Evolutionary conservation across 2,113 vertebrate species (phyloP).

Genomic region (Gadus macrocephalus): DNA sequence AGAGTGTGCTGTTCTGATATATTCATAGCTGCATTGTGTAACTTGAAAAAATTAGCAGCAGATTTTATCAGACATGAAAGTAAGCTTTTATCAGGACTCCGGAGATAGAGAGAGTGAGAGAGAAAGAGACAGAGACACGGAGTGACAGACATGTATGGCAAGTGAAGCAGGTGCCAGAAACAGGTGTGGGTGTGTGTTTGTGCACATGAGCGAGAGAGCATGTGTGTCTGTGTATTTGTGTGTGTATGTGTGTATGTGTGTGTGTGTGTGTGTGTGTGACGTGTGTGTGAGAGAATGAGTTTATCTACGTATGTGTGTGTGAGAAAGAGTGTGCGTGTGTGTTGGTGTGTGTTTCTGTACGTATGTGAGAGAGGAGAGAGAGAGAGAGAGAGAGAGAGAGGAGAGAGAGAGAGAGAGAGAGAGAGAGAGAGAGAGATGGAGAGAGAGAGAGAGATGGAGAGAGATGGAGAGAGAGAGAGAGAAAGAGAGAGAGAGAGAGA

Average conservation of each 20-base stretch:
- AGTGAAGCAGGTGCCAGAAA: background rate
- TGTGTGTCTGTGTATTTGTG: background rate
- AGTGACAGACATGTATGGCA: background rate
- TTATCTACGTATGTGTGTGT: background rate
- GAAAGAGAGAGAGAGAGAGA: too few relatives aligned
- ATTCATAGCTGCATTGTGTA: conserved; percentile 35
- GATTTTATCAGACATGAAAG: conserved; percentile 51
- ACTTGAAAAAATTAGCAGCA: conserved; percentile 33
- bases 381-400: too few relatives aligned
- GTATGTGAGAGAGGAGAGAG: background rate
- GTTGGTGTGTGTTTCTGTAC: background rate
- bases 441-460: background rate
- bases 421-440: too few relatives aligned
- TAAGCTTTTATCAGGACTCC: conserved; percentile 37
- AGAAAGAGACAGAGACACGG: conserved; percentile 14
- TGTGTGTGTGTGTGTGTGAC: background rate
- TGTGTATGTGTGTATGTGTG: background rate
- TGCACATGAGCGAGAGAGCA: background rate
- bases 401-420: too few relatives aligned
- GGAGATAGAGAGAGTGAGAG: conserved; percentile 7
- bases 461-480: too few relatives aligned
- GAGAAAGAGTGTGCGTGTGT: background rate
- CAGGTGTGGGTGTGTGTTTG: background rate
- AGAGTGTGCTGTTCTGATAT: conserved; percentile 8
- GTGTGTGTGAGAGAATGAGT: conserved; percentile 4